Conservation (phyloP, 2,797 vertebrate genomes). For the Lepidocolaptes lacrymiger region DNA sequence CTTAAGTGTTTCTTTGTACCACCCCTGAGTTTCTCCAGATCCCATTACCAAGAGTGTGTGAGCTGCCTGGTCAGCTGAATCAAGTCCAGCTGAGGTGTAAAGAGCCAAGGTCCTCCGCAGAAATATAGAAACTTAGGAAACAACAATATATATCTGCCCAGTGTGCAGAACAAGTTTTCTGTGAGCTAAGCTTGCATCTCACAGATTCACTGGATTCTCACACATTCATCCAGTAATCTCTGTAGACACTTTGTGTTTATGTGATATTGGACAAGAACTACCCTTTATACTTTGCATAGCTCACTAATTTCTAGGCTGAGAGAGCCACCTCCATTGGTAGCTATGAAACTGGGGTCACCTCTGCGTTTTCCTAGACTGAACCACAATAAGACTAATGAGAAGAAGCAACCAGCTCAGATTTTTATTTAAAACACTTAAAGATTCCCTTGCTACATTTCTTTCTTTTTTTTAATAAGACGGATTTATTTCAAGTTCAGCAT, state of each 20-base stretch:
- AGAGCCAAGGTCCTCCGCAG: background rate
- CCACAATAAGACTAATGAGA: background rate
- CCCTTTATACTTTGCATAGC: background rate
- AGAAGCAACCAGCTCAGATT: background rate
- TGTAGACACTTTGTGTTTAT: background rate
- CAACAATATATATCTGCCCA: background rate
- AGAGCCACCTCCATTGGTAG: background rate
- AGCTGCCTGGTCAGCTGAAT: background rate
- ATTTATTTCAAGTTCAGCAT: background rate
- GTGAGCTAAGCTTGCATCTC: background rate
- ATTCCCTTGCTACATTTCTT: background rate
- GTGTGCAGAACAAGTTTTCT: background rate
- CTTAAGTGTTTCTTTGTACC: background rate
- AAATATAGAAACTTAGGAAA: background rate
- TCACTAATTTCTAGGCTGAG: background rate
- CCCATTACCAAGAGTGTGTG: rapidly evolving
- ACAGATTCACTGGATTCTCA: background rate
- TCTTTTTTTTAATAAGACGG: background rate
- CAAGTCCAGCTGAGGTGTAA: background rate
- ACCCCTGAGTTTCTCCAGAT: background rate
- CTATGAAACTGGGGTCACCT: background rate
- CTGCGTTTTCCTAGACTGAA: background rate
- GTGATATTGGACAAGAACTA: background rate
- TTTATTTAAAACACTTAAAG: background rate
- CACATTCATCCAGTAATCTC: background rate